Percentiles rank a stretch among this genome's conserved stretches.
phyloP scores from a whole-genome alignment of 2,888 invertebrate genomes.

The Nomada lathburiana region DNA sequence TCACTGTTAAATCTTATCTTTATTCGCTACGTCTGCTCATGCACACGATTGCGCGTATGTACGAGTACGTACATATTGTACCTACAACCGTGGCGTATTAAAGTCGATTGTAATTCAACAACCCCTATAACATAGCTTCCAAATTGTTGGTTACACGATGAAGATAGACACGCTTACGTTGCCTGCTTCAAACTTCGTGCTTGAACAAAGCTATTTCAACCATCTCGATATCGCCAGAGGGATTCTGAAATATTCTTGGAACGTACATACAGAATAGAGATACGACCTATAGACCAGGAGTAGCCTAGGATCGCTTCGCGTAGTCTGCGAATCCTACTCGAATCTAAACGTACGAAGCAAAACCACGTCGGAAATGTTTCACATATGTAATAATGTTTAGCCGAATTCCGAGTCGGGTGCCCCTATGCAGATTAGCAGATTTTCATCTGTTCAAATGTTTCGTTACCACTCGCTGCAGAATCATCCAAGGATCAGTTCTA shows the following conservation, averaged over 20 bases:
- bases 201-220: conserved; percentile 20
- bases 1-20: background rate
- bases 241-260: conserved; percentile 81
- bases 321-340: conserved; percentile 37
- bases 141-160: background rate
- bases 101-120: conserved; percentile 13
- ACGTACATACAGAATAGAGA: conserved; percentile 60
- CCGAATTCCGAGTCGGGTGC: background rate
- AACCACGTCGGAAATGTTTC: conserved; percentile 8
- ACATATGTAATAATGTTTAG: conserved; percentile 15
- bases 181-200: background rate
- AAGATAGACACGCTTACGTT: background rate
- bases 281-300: conserved; percentile 30
- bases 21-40: background rate
- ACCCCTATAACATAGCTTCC: conserved; percentile 4
- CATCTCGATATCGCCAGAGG: conserved; percentile 63
- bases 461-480: background rate
- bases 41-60: background rate
- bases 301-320: conserved; percentile 19
- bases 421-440: background rate
- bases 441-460: background rate
- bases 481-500: background rate
- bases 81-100: background rate
- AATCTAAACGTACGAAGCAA: conserved; percentile 6
- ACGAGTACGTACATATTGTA: background rate